These are phyloP conservation scores for Camptogramma bilineatum DNA, from an alignment of 2,888 invertebrate species.

Conservation along the genomic window DNA sequence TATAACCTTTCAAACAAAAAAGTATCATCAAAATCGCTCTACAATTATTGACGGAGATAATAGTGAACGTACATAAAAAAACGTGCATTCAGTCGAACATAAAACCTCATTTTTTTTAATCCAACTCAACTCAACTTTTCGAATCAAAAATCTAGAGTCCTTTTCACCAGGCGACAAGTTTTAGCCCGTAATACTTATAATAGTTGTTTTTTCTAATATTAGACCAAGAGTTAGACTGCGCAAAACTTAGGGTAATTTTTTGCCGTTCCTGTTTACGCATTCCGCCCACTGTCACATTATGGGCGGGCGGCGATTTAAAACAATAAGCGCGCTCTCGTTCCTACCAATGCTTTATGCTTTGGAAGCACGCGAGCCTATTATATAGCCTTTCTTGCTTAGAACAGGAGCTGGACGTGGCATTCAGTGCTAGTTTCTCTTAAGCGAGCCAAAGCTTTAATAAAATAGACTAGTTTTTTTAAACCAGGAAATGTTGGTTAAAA, in stretches of 20 bases:
- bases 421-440: background rate
- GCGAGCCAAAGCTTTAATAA: too few relatives aligned
- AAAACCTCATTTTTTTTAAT: too few relatives aligned
- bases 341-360: constrained; percentile 71
- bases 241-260: constrained; percentile 30
- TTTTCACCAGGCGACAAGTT: too few relatives aligned
- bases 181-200: background rate
- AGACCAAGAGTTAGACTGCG: constrained; percentile 7
- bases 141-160: background rate
- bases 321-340: constrained; percentile 79
- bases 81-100: too few relatives aligned
- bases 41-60: too few relatives aligned
- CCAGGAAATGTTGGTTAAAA: too few relatives aligned
- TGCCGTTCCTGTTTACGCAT: constrained; percentile 52
- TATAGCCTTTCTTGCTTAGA: constrained; percentile 40
- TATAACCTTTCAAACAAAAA: too few relatives aligned
- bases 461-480: too few relatives aligned
- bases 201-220: background rate
- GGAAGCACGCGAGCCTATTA: constrained; percentile 65
- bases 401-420: background rate
- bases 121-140: too few relatives aligned
- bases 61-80: too few relatives aligned
- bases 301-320: constrained; percentile 82
- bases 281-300: constrained; percentile 75
- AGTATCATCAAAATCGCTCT: too few relatives aligned